Base-by-base conservation (phyloP, 1,140 invertebrate species). In the Drosophila kikkawai region DNA sequence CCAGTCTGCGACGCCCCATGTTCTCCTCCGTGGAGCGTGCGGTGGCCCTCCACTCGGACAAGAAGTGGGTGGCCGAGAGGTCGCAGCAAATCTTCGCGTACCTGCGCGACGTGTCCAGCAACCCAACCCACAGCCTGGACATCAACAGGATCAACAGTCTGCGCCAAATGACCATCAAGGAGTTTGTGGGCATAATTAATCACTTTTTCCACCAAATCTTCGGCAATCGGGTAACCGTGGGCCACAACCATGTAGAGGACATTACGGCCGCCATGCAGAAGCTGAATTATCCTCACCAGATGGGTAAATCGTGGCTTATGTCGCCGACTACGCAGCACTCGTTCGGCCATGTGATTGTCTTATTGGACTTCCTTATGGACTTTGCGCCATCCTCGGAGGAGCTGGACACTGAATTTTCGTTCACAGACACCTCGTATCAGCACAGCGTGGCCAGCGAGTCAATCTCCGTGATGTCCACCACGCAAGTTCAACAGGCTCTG, bases 51-150 rank as follows among this genome's bases (percentile, higher is more conserved):
- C 86, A 92, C 34, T 78, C 80, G 12, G 91, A 92, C 26, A 92
- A 92, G 44, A 91, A 82, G 37, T 92, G 91, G 91, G 82, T 92
- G 26, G 78, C 91, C 22, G 91, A 92, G 50, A 75, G 82, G n/a
- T 45, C 82, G 0, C 82, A 83, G 42, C 64, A 70, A 5, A 83
- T 92, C 5, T 75, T 75, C 5, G 91, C 91, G 7, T 82, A 90
- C 55, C 58, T 92, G 9, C 41, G 80, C 7, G 53, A 60, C 45
- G 69, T 78, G 9, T 29, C 58, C 7, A 42, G 42, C 2, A 26
- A 12, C 5, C 53, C 53, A 11, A n/a, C 36, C 4, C 19, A 39
- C 1, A 39, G 4, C 7, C 42, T 7, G 1, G 91, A 92, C 13
- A 81, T 91, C 17, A 63, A 41, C 7, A 81, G 90, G 12, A 60